phyloP scores from a whole-genome alignment of 53 echinoderm and acorn worm genomes.

The Echinarachnius parma region DNA sequence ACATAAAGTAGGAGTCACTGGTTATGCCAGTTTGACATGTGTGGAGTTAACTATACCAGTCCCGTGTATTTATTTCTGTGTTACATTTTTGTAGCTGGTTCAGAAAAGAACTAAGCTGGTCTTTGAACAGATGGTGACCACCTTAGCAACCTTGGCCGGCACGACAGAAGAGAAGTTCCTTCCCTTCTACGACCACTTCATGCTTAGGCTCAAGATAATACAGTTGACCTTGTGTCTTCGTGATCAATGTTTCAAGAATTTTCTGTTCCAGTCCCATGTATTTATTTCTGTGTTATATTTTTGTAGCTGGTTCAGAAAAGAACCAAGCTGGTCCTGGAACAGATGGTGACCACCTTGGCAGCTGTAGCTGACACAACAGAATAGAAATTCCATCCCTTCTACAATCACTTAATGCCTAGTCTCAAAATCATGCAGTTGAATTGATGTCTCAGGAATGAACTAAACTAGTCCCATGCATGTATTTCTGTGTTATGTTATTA shows the following conservation, averaged over 20 bases:
- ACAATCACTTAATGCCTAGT: constrained; percentile 94
- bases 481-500: too few relatives aligned
- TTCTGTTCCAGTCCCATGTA: too few relatives aligned
- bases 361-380: constrained; percentile 93
- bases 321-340: constrained; percentile 90
- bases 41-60: constrained; percentile 74
- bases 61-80: too few relatives aligned
- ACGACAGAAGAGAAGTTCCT: constrained; percentile 90
- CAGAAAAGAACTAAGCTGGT: constrained; percentile 89
- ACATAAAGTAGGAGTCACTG: too few relatives aligned
- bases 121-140: constrained; percentile 97
- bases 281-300: not conserved
- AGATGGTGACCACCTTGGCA: constrained; percentile 96
- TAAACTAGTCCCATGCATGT: too few relatives aligned
- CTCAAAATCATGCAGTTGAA: constrained; percentile 91
- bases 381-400: constrained; percentile 84
- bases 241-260: too few relatives aligned
- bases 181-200: constrained; percentile 89
- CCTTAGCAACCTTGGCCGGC: constrained; percentile 89
- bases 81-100: constrained; percentile 59
- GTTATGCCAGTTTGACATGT: too few relatives aligned
- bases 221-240: too few relatives aligned
- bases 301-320: constrained; percentile 77
- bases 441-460: constrained; percentile 77
- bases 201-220: constrained; percentile 92